Conservation (phyloP, 2,888 invertebrate genomes). For the Amblyjoppa proteus region DNA sequence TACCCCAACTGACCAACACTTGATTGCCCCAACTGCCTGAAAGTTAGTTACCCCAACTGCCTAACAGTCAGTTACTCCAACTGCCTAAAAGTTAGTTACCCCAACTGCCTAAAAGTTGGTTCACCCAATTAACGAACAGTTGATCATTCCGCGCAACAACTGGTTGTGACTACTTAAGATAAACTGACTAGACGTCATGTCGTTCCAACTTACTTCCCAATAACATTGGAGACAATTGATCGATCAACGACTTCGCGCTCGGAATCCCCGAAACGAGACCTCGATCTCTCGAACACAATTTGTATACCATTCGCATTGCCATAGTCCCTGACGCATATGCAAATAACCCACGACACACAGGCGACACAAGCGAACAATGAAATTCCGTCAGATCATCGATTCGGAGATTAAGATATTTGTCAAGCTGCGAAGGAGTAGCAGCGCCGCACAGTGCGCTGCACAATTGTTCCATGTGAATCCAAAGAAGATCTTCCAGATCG, state of each 20-base stretch:
- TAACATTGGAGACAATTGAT: background rate
- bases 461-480: slow-evolving; percentile 32
- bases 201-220: too few species aligned
- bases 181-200: too few species aligned
- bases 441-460: slow-evolving; percentile 9
- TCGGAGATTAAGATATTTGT: slow-evolving; percentile 42
- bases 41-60: too few species aligned
- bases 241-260: background rate
- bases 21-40: too few species aligned
- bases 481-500: slow-evolving; percentile 45
- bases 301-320: background rate
- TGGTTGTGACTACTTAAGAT: too few species aligned
- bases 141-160: too few species aligned
- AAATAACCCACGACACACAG: background rate
- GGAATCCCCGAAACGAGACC: background rate
- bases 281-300: slow-evolving; percentile 9
- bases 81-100: too few species aligned
- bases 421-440: slow-evolving; percentile 2
- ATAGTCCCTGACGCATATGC: slow-evolving; percentile 25
- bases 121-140: too few species aligned
- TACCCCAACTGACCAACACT: too few species aligned
- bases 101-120: too few species aligned
- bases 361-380: background rate
- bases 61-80: too few species aligned
- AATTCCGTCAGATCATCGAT: slow-evolving; percentile 19